Evolutionary conservation across 2,888 invertebrate genomes (phyloP).

Genomic region (Parnassius mnemosyne): DNA sequence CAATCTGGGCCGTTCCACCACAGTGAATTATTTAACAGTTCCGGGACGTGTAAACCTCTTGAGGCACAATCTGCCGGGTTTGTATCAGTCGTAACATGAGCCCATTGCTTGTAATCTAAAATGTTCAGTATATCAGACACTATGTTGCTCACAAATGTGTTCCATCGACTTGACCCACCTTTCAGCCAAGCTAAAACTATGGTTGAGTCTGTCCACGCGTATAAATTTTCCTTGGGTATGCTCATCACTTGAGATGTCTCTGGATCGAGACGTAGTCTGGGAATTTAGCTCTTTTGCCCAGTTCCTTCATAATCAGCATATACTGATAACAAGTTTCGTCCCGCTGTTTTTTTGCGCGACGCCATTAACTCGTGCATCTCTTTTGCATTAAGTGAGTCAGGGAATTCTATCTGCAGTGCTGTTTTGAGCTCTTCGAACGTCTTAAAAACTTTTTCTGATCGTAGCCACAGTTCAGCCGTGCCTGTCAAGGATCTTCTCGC

Average conservation of each 20-base stretch:
- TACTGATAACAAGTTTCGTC: no score
- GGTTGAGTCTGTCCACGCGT: slow-evolving; percentile 36
- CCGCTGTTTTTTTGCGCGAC: no score
- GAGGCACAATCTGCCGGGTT: slow-evolving; percentile 26
- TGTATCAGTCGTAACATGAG: slow-evolving; percentile 4
- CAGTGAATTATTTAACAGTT: not conserved
- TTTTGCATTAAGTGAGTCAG: no score
- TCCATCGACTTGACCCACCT: slow-evolving; percentile 26
- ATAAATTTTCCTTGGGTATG: slow-evolving; percentile 16
- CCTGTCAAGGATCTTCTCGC: no score
- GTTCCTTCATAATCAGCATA: no score
- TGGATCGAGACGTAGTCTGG: no score
- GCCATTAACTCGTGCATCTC: no score
- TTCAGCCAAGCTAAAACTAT: slow-evolving; percentile 35
- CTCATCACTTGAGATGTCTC: not conserved
- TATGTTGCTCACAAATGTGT: slow-evolving; percentile 34
- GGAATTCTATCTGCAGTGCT: no score
- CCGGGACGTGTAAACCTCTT: slow-evolving; percentile 9
- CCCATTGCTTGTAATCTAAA: slow-evolving; percentile 25
- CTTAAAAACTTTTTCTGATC: no score
- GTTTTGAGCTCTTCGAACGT: no score
- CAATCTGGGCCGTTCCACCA: slow-evolving; percentile 23
- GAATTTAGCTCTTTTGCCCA: no score
- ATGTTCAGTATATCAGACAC: slow-evolving; percentile 30
- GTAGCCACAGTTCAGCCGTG: no score